Conservation (phyloP, 2,113 vertebrate genomes). For the Anguilla japonica region DNA sequence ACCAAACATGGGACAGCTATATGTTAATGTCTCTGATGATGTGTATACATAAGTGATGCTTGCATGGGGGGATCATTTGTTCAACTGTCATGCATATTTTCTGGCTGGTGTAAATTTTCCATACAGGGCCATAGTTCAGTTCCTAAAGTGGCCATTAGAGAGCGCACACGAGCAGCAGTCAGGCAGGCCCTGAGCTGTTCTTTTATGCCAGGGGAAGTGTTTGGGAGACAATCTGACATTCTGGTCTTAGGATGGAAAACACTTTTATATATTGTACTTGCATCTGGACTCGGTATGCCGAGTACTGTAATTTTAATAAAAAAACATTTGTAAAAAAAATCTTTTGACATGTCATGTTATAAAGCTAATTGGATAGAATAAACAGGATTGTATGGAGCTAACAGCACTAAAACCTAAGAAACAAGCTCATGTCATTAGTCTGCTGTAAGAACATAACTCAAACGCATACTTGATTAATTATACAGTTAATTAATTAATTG, state of each 20-base stretch:
- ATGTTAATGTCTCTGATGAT: not conserved
- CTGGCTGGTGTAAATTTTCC: not conserved
- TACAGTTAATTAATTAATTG: not conserved
- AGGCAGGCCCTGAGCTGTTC: conserved; percentile 47
- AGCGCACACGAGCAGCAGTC: conserved; percentile 78
- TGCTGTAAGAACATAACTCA: not conserved
- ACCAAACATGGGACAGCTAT: not conserved
- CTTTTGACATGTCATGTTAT: too few species aligned
- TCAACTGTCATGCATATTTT: not conserved
- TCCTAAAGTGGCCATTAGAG: conserved; percentile 77
- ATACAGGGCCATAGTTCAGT: conserved; percentile 41
- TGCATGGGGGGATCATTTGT: not conserved
- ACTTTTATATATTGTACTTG: not conserved
- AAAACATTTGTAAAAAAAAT: too few species aligned
- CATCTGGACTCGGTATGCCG: not conserved
- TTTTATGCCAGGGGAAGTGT: conserved; percentile 39
- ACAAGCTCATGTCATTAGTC: not conserved
- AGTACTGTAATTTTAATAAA: not conserved
- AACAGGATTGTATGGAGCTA: not conserved
- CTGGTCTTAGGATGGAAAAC: not conserved
- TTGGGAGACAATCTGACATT: conserved; percentile 26
- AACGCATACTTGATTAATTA: too few species aligned
- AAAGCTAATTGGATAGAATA: not conserved
- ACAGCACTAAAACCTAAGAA: not conserved
- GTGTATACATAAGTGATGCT: not conserved